Conservation (phyloP, 1,140 invertebrate genomes). For the Trachymyrmex cornetzi region DNA sequence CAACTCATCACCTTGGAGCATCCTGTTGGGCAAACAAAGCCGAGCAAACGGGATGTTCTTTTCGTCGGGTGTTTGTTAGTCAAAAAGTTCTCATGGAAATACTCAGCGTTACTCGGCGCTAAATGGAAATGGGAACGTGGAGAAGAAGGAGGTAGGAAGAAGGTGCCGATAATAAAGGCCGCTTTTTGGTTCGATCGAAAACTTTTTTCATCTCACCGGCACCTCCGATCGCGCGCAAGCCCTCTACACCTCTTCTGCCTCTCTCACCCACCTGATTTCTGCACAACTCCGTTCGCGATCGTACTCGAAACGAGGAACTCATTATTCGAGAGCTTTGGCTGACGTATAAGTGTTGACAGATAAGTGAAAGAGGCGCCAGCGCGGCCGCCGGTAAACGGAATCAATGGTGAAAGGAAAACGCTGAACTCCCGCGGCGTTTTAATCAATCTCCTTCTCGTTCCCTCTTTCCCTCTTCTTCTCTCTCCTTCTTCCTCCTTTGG, state of each 20-base stretch:
- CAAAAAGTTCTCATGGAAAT: slow-evolving; percentile 62
- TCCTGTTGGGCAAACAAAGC: slow-evolving; percentile 6
- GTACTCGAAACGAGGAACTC: slow-evolving; percentile 55
- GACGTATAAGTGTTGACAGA: slow-evolving; percentile 77
- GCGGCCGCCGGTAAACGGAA: slow-evolving; percentile 67
- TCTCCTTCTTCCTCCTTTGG: background rate
- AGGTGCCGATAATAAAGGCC: slow-evolving; percentile 64
- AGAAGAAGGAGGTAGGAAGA: slow-evolving; percentile 6
- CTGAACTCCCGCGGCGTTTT: slow-evolving; percentile 73
- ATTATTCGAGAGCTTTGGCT: slow-evolving; percentile 73
- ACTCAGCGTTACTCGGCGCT: slow-evolving; percentile 33
- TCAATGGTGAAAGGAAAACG: slow-evolving; percentile 75
- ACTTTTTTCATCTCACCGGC: slow-evolving; percentile 77
- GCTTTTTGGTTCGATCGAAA: slow-evolving; percentile 72
- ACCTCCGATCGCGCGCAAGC: background rate
- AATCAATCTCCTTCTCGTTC: slow-evolving; percentile 74
- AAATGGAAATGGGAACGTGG: background rate
- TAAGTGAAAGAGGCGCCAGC: slow-evolving; percentile 70
- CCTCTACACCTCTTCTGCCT: background rate
- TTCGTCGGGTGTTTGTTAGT: slow-evolving; percentile 29
- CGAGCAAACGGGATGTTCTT: slow-evolving; percentile 14
- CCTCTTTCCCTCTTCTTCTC: background rate
- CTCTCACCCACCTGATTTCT: background rate
- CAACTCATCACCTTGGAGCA: slow-evolving; percentile 26
- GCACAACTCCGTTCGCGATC: slow-evolving; percentile 52